Conservation (phyloP, 2,888 invertebrate species). For the Allygus modestus region DNA sequence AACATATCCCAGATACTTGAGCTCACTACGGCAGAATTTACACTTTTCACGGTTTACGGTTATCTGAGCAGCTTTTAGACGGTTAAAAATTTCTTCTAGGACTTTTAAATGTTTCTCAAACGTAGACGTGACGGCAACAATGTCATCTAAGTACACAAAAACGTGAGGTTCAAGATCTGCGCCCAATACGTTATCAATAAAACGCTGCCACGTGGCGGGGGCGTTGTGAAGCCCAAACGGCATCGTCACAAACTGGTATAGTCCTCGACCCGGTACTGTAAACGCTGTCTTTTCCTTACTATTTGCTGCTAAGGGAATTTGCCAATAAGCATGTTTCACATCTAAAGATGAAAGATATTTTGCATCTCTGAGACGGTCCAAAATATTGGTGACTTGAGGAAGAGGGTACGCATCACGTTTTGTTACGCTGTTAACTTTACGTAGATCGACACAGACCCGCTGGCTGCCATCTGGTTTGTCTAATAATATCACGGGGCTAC, state of each 20-base stretch:
- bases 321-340: conserved; percentile 67
- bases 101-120: conserved; percentile 26
- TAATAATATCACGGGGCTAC: conserved; percentile 68
- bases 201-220: conserved; percentile 24
- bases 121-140: conserved; percentile 60
- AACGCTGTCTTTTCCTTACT: conserved; percentile 68
- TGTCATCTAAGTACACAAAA: conserved; percentile 26
- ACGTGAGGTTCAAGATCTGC: conserved; percentile 11
- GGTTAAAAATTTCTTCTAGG: conserved; percentile 18
- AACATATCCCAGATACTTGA: conserved; percentile 70
- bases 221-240: conserved; percentile 13
- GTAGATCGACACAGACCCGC: conserved; percentile 67
- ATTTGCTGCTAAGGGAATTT: conserved; percentile 62
- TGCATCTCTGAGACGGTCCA: conserved; percentile 65
- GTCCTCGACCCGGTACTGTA: conserved; percentile 61
- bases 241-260: conserved; percentile 30
- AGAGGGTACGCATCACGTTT: conserved; percentile 67
- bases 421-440: conserved; percentile 66
- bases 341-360: conserved; percentile 62
- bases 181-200: conserved; percentile 14
- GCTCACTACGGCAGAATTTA: conserved; percentile 65
- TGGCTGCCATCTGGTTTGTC: conserved; percentile 67
- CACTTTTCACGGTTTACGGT: conserved; percentile 67
- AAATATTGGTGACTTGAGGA: conserved; percentile 63
- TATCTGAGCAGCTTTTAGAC: not conserved